phyloP scores from a whole-genome alignment of 2,797 vertebrate species.

The Clamator glandarius region DNA sequence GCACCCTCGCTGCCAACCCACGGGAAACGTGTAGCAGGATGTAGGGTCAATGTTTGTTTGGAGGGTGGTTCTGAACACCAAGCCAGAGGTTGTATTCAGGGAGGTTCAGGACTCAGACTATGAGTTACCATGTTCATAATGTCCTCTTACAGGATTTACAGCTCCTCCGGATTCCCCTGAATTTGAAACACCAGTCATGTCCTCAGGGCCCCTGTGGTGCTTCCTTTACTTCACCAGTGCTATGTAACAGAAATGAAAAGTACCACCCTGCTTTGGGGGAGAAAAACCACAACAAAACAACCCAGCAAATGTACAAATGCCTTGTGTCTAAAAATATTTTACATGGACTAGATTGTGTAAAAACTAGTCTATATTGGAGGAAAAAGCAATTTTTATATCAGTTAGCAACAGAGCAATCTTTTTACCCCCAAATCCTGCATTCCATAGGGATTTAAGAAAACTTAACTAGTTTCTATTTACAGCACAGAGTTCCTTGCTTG shows the following conservation, averaged over 20 bases:
- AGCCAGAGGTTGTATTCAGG: background rate
- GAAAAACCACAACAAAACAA: background rate
- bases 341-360: background rate
- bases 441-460: background rate
- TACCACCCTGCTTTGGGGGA: background rate
- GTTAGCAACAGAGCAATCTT: background rate
- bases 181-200: background rate
- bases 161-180: fast-evolving
- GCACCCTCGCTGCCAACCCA: fast-evolving
- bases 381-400: background rate
- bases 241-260: background rate
- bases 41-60: background rate
- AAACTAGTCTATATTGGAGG: background rate
- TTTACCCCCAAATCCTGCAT: background rate
- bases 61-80: no score
- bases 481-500: background rate
- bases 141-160: background rate
- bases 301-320: background rate
- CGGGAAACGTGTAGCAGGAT: background rate
- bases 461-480: background rate
- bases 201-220: background rate
- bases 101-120: background rate
- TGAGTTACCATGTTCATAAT: background rate
- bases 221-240: background rate
- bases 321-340: background rate